Evolutionary conservation across 2,113 vertebrate genomes (phyloP).

Genomic region (Ancistrus triradiatus): DNA sequence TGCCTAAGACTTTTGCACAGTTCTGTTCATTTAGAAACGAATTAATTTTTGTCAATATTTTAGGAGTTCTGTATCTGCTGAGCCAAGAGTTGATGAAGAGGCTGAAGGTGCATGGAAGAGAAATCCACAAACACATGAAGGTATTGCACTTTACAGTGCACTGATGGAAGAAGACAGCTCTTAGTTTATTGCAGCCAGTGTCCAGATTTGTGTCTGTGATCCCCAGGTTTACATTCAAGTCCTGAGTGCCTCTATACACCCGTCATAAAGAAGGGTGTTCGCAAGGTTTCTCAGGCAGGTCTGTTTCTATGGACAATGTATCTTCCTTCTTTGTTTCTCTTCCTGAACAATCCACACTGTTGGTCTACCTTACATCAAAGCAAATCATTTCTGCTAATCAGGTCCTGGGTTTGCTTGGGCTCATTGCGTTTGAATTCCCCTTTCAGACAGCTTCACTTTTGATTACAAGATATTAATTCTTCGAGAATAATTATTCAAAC

Average conservation of each 20-base stretch:
- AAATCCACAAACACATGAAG: conserved; percentile 44
- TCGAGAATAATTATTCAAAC: too few relatives aligned
- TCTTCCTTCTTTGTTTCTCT: too few relatives aligned
- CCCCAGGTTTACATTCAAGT: conserved; percentile 32
- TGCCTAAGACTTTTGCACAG: too few relatives aligned
- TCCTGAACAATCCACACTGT: not conserved
- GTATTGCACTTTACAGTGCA: conserved; percentile 29
- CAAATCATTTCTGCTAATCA: conserved; percentile 19
- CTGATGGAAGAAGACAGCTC: not conserved
- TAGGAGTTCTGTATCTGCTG: conserved; percentile 35
- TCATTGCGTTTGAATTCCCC: conserved; percentile 6
- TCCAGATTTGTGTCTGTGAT: conserved; percentile 31
- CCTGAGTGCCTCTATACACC: conserved; percentile 37
- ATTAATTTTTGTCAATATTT: conserved; percentile 32
- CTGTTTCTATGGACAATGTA: too few relatives aligned
- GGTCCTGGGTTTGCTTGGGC: conserved; percentile 10
- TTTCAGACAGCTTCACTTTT: not conserved
- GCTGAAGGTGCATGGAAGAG: conserved; percentile 19
- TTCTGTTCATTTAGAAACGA: too few relatives aligned
- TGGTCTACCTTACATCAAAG: conserved; percentile 12
- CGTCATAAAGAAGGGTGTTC: conserved; percentile 28
- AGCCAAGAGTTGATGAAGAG: conserved; percentile 19
- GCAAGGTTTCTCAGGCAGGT: conserved; percentile 35
- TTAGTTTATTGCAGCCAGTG: not conserved
- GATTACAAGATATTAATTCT: too few relatives aligned